Evolutionary conservation across 2,797 vertebrate species (phyloP), one percentile per base, ranked within the genome.

Genomic region (Platyrinchus mystaceus): DNA sequence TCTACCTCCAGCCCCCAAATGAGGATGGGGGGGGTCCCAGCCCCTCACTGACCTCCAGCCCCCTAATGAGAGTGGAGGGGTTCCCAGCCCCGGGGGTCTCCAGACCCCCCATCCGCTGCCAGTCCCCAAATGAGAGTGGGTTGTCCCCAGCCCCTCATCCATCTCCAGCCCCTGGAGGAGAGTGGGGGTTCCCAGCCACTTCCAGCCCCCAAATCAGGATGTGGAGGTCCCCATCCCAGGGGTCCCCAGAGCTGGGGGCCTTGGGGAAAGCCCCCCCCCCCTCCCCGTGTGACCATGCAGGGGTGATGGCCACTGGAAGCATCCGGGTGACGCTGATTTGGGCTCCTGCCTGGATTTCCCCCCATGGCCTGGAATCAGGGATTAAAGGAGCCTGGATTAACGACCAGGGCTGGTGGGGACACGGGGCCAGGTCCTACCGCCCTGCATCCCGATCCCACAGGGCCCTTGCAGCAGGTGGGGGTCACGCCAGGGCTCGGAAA

Each of bases 301-400:
- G 55, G 63, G 11, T 1, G 2, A 2, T 46, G 78, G 62, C 76
- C 0, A 1, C 84, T 34, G 74, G 15, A 7, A 13, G 12, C 62
- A 6, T 2, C 7, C 0, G 10, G 2, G 16, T 21, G 79, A 46
- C 1, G 5, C 50, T 21, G n/a, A 0, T 27, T 52, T 52, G 11
- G 67, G 28, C 43, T 49, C 68, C 53, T 0, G 2, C 30, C 16
- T 10, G 56, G 49, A 8, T 73, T 73, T 37, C 8, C 50, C n/a
- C 49, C 55, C 32, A 0, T 0, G 20, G 10, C 28, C 28, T 2
- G 1, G 20, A 62, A 53, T 16, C 46, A 8, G 7, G 4, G 14
- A 8, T 10, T 30, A 17, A 53, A 73, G 3, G 41, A 74, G 22
- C 22, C 34, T 5, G 37, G 10, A 21, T 71, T 18, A 32, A 46